phyloP scores from a whole-genome alignment of 2,888 invertebrate species.

The Phalangium opilio region DNA sequence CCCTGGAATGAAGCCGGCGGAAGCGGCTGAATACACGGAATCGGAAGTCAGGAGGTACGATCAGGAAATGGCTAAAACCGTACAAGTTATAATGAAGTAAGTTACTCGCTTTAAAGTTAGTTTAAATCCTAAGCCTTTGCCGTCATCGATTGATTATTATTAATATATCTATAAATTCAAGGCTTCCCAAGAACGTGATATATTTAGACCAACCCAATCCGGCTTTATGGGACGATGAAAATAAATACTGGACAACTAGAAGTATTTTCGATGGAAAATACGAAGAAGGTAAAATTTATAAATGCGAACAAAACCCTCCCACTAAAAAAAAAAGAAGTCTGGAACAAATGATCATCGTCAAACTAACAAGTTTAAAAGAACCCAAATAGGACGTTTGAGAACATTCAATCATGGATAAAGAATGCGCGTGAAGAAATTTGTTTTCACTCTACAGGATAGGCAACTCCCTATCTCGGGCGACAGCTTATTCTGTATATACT shows the following conservation, averaged over 20 bases:
- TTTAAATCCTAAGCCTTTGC: no score
- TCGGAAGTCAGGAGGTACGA: conserved; percentile 14
- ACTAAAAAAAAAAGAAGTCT: no score
- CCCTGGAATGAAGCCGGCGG: conserved; percentile 15
- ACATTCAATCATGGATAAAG: no score
- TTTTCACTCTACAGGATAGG: no score
- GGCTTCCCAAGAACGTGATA: conserved; percentile 9
- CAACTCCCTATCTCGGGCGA: no score
- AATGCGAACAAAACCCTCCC: no score
- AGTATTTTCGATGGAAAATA: conserved; percentile 14
- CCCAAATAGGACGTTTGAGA: no score
- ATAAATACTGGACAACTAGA: conserved; percentile 9
- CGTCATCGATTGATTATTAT: no score
- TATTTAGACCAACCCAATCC: conserved; percentile 15
- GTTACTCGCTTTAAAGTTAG: neutral
- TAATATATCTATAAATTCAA: neutral
- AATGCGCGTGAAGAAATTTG: no score
- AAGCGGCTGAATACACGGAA: conserved; percentile 15
- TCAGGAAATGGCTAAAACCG: conserved; percentile 14
- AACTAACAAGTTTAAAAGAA: no score
- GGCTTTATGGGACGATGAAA: conserved; percentile 11
- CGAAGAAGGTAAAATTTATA: conserved; percentile 13
- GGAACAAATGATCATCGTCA: no score
- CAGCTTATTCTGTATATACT: no score
- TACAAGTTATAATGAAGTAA: conserved; percentile 11